Evolutionary conservation across 2,888 invertebrate genomes (phyloP), one percentile per base, ranked within the genome.

Genomic region (Zeuzera pyrina): DNA sequence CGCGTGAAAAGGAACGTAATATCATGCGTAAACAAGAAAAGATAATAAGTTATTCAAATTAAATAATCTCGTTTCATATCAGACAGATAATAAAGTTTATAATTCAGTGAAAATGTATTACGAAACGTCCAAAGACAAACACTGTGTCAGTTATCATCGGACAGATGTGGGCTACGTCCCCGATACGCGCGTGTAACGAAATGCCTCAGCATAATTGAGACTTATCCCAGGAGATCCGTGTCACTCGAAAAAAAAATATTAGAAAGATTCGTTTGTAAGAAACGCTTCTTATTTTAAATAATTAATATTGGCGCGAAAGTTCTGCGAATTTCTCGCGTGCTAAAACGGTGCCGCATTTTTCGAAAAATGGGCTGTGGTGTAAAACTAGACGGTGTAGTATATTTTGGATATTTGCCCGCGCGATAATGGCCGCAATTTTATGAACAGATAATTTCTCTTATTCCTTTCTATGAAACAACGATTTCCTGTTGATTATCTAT

Each of bases 161-260:
- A 68, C 72, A 67, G 59, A 72, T 66, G 57, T 70, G 55, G 72
- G 70, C 47, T 64, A 51, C 44, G 65, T 49, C 58, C 72, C 51
- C 56, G 43, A 55, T 64, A 43, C 41, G 42, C 39, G 42, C 43
- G 33, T 48, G 55, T 50, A 54, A 56, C 49, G 47, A 49, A 34
- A 51, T 57, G 47, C 38, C 40, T 38, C 43, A 52, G 60, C 69
- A 73, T 70, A 63, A 64, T 67, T 52, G 60, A 41, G 52, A 45
- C 52, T 53, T 48, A 52, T 47, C 45, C 49, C 49, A 57, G 50
- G 38, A 22, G 49, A 51, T 49, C 49, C 44, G 54, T 56, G 66
- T 60, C 61, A 51, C 52, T 52, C 52, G 47, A 47, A 43, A 53
- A 52, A 55, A 46, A 56, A 52, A 54, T 48, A 47, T 38, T 45